phyloP scores from a whole-genome alignment of 2,797 vertebrate species.

The Remorina albescens region DNA sequence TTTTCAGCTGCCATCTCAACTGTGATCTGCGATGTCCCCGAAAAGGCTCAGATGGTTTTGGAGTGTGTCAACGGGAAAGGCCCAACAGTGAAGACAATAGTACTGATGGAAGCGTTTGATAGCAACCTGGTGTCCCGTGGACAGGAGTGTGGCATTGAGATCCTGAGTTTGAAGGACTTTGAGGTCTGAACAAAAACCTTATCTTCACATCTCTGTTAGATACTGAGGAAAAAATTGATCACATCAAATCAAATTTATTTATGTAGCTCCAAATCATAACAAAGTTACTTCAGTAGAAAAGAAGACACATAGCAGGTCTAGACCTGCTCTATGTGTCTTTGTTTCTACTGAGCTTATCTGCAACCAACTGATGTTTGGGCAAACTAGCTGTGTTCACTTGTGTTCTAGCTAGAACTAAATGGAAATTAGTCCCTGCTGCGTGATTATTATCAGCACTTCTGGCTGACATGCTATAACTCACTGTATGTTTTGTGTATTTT shows the following conservation, averaged over 20 bases:
- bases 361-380: background rate
- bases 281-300: too few species aligned
- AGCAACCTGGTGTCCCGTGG: conserved; percentile 86
- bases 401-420: background rate
- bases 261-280: too few species aligned
- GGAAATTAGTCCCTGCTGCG: background rate
- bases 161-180: conserved; percentile 88
- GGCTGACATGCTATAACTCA: background rate
- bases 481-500: conserved; percentile 10
- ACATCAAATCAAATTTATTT: too few species aligned
- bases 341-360: too few species aligned
- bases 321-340: too few species aligned
- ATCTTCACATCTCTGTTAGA: too few species aligned
- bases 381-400: background rate
- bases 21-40: conserved; percentile 91
- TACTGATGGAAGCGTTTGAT: conserved; percentile 90
- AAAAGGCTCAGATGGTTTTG: conserved; percentile 90
- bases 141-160: conserved; percentile 86
- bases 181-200: conserved; percentile 84
- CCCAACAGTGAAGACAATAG: conserved; percentile 85
- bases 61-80: conserved; percentile 83
- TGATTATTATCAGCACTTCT: conserved; percentile 5
- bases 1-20: conserved; percentile 88
- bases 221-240: too few species aligned
- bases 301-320: too few species aligned